Base-by-base conservation (phyloP, 1,140 invertebrate genomes). In the Eurosta solidaginis region DNA sequence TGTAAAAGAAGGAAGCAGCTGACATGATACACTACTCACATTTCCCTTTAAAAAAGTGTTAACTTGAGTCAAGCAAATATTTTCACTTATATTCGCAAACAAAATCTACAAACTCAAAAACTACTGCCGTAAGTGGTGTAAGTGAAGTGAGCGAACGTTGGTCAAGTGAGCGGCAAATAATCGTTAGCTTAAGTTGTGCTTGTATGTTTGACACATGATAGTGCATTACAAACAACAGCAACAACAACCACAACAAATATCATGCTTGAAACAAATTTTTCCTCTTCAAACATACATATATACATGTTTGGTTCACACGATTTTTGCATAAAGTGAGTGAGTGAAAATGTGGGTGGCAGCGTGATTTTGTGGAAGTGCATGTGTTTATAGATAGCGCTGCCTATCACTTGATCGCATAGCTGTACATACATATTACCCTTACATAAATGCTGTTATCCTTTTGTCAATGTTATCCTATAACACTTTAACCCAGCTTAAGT, bases 381-480 rank as follows among this genome's bases (percentile, higher is more conserved):
- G 20, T 76, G n/a, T 50, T 42, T 22, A 20, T 44, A 49, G 9
- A 3, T 52, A 20, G 22, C 27, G 40, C 29, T 63, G 12, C 22
- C 36, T 42, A 50, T n/a, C 74, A 50, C 74, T 33, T 76, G 49
- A 47, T 76, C 74, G 29, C 74, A 50, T 20, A 76, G 10, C 29
- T 52, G 14, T 27, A 12, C 20, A n/a, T 54, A 74, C 36, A 40
- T 50, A 50, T 76, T 76, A 76, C 49, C 45, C 75, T 52, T 52
- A 36, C 49, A 52, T 52, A 52, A 22, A 40, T 27, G 49, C 52
- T 47, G 40, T 40, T 49, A 76, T 49, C 49, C 33, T 49, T 76
- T 76, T 52, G 74, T 33, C 74, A 76, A 76, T 75, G 47, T 76
- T 76, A 52, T 76, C 50, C 50, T 52, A 59, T 63, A 59, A 44